These are phyloP conservation scores for Oncopodura yosiiana DNA, from an alignment of 1,140 invertebrate genomes.

Conservation along the genomic window DNA sequence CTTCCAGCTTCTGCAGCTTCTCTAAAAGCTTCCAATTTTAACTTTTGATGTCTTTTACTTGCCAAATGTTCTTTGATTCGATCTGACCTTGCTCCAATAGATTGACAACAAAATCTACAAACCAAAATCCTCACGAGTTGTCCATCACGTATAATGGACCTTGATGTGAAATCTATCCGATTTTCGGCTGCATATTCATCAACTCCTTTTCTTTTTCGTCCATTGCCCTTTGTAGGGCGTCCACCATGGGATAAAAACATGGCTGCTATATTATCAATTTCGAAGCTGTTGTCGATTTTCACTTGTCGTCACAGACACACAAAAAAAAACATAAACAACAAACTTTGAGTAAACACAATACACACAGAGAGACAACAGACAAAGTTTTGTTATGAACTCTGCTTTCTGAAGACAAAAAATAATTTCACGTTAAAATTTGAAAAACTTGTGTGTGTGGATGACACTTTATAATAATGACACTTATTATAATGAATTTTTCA, in stretches of 20 bases:
- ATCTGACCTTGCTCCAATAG: conserved; percentile 33
- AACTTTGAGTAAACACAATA: too few relatives aligned
- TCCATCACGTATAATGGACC: conserved; percentile 35
- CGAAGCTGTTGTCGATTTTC: background rate
- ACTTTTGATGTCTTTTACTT: conserved; percentile 33
- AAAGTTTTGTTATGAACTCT: too few relatives aligned
- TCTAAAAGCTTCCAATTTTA: conserved; percentile 34
- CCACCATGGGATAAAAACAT: conserved; percentile 36
- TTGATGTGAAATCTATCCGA: conserved; percentile 33
- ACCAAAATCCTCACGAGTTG: conserved; percentile 34
- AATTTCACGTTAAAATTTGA: too few relatives aligned
- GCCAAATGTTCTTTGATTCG: conserved; percentile 35
- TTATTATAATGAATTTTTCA: too few relatives aligned
- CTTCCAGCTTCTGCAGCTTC: conserved; percentile 34
- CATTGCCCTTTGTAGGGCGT: conserved; percentile 34
- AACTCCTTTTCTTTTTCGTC: conserved; percentile 34
- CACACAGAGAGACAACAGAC: too few relatives aligned
- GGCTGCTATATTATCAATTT: too few relatives aligned
- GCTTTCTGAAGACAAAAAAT: too few relatives aligned
- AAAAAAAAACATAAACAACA: too few relatives aligned
- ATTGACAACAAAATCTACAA: conserved; percentile 35
- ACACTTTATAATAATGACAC: too few relatives aligned
- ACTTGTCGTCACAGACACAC: background rate
- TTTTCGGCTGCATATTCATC: conserved; percentile 35
- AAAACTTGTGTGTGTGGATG: too few relatives aligned